phyloP scores from a whole-genome alignment of 1,140 invertebrate genomes.

The Solen grandis region DNA sequence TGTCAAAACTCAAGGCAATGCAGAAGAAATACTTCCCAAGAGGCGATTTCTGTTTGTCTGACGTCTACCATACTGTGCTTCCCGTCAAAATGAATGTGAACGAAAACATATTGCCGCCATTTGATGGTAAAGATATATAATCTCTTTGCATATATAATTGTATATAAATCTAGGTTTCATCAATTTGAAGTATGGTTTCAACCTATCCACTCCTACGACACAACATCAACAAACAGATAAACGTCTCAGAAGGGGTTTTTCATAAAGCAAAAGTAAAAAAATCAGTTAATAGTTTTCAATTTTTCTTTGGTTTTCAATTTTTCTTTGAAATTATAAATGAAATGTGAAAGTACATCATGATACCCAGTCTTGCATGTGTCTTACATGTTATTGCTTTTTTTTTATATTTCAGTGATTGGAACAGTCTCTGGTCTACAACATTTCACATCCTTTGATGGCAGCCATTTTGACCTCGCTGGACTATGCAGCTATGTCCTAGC shows the following conservation, averaged over 20 bases:
- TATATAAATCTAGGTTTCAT: constrained; percentile 5
- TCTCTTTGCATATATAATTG: not conserved
- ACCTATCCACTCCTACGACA: too few relatives aligned
- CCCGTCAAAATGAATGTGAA: constrained; percentile 63
- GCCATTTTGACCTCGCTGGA: constrained; percentile 89
- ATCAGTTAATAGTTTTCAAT: too few relatives aligned
- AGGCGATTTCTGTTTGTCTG: constrained; percentile 62
- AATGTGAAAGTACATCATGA: too few relatives aligned
- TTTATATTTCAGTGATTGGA: constrained; percentile 81
- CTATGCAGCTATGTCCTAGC: constrained; percentile 91
- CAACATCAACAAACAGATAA: too few relatives aligned
- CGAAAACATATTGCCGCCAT: constrained; percentile 73
- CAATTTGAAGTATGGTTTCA: too few relatives aligned
- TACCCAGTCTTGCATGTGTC: too few relatives aligned
- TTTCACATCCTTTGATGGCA: constrained; percentile 93
- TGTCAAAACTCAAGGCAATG: constrained; percentile 10
- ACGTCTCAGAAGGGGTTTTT: too few relatives aligned
- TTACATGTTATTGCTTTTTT: too few relatives aligned
- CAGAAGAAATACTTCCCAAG: constrained; percentile 59
- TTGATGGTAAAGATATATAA: constrained; percentile 69
- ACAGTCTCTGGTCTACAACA: constrained; percentile 89
- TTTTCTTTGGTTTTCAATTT: too few relatives aligned
- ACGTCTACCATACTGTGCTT: constrained; percentile 72
- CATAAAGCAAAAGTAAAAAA: too few relatives aligned
- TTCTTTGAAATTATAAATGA: too few relatives aligned